Evolutionary conservation across 35 echinoderm and acorn worm genomes (phyloP).

Genomic region (Nesometra sesokonis): DNA sequence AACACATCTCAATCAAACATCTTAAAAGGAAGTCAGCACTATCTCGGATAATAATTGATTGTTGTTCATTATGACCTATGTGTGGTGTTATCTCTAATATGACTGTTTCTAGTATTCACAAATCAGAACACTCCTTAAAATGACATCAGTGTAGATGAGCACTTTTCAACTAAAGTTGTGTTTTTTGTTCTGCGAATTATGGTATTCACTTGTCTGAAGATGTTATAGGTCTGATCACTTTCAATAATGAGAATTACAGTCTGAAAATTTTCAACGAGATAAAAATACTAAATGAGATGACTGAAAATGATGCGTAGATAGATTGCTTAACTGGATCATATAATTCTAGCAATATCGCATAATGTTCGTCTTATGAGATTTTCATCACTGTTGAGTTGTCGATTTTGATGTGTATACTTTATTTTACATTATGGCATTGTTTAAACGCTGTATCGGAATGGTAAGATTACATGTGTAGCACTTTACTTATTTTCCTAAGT

Average conservation of each 20-base stretch:
- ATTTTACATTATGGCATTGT: neutral
- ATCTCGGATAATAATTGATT: neutral
- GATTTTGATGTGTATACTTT: neutral
- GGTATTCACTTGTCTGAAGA: no score
- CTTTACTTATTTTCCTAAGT: no score
- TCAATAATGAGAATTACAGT: no score
- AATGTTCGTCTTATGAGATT: neutral
- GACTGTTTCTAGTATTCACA: neutral
- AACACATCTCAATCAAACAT: neutral
- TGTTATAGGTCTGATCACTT: no score
- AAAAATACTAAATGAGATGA: no score
- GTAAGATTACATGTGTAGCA: neutral
- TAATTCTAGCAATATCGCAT: no score
- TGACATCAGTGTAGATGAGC: no score
- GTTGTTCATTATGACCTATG: neutral
- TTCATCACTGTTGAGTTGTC: neutral
- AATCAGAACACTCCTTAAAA: neutral
- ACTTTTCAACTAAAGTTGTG: no score
- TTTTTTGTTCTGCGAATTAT: no score
- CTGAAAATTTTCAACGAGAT: no score
- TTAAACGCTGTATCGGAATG: neutral
- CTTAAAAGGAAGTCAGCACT: neutral
- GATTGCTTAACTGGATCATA: no score
- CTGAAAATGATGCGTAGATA: no score
- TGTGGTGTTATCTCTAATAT: neutral